phyloP scores from a whole-genome alignment of 2,888 invertebrate genomes.

The Odontothrips loti region DNA sequence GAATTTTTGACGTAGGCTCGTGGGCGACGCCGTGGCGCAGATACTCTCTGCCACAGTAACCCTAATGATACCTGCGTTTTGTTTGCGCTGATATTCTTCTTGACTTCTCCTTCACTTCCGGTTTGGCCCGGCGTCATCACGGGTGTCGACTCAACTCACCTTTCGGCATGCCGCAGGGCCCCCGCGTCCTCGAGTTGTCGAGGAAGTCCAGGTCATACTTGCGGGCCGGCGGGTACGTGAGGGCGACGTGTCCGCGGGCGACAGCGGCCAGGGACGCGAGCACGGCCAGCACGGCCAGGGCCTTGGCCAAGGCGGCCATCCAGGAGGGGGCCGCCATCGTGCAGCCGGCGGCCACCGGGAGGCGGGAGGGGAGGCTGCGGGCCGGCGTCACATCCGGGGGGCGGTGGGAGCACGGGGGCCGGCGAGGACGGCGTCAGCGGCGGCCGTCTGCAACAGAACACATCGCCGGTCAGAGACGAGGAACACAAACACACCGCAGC shows the following conservation, averaged over 20 bases:
- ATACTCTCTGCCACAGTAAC: too few species aligned
- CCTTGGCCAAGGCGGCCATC: background rate
- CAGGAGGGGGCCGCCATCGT: background rate
- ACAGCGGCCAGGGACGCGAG: constrained; percentile 24
- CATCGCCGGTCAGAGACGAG: background rate
- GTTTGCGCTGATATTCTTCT: too few species aligned
- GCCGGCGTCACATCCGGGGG: background rate
- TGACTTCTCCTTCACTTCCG: too few species aligned
- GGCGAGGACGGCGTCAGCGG: background rate
- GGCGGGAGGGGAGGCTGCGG: background rate
- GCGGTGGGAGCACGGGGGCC: background rate
- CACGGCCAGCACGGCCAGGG: background rate
- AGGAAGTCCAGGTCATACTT: constrained; percentile 86
- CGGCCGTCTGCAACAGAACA: background rate
- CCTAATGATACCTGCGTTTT: too few species aligned
- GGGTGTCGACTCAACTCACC: too few species aligned
- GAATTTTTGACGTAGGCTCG: too few species aligned
- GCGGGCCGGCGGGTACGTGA: constrained; percentile 86
- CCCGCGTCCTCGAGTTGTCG: constrained; percentile 82
- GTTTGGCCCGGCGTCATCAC: too few species aligned
- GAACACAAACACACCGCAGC: background rate
- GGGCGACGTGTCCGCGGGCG: constrained; percentile 65
- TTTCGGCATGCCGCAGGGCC: constrained; percentile 94
- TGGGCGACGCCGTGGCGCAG: too few species aligned
- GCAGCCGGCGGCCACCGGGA: background rate